These are phyloP conservation scores for Salticus scenicus DNA, from an alignment of 2,888 invertebrate genomes.

Conservation along the genomic window DNA sequence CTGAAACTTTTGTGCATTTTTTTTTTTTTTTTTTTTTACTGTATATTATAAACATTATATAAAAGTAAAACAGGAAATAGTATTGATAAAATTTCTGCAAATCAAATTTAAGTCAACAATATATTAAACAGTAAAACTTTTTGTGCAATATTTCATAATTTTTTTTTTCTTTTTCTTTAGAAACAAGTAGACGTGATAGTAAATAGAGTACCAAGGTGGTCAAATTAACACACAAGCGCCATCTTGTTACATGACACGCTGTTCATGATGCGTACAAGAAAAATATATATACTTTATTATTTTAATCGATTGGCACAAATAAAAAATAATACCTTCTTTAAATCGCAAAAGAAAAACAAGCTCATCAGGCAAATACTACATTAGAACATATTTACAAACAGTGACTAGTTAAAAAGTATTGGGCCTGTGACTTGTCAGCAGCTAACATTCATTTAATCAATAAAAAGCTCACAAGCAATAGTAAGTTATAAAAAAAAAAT, in stretches of 20 bases:
- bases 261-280: conserved; percentile 12
- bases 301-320: conserved; percentile 59
- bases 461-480: conserved; percentile 53
- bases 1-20: no score
- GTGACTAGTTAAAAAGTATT: conserved; percentile 70
- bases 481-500: neutral
- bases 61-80: no score
- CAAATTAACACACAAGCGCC: conserved; percentile 11
- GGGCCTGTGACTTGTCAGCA: conserved; percentile 61
- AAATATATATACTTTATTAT: neutral
- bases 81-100: no score
- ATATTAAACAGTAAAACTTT: no score
- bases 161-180: no score
- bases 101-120: no score
- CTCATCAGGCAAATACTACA: conserved; percentile 67
- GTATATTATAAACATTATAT: no score
- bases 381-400: conserved; percentile 68
- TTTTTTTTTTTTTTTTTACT: no score
- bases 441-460: conserved; percentile 47
- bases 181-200: no score
- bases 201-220: conserved; percentile 2
- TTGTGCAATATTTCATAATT: no score
- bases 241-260: conserved; percentile 20
- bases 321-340: conserved; percentile 65
- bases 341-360: conserved; percentile 49